phyloP scores from a whole-genome alignment of 2,888 invertebrate genomes.

The Cosmorhoe ocellata region DNA sequence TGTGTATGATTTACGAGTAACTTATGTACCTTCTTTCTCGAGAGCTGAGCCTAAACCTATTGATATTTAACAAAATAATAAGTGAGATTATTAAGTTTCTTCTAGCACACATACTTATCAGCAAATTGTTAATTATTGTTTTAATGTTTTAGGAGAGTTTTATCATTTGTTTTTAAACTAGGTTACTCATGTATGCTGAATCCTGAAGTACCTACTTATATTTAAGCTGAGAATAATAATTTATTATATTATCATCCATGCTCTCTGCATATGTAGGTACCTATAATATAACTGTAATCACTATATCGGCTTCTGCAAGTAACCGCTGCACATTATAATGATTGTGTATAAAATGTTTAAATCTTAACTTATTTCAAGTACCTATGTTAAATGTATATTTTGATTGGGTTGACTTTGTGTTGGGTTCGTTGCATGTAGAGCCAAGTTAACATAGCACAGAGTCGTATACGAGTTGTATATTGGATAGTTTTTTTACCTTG shows the following conservation, averaged over 20 bases:
- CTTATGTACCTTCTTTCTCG: constrained; percentile 49
- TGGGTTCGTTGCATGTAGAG: constrained; percentile 48
- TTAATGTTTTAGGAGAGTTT: constrained; percentile 80
- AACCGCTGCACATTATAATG: background rate
- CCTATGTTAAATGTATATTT: no score
- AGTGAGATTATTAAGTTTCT: constrained; percentile 78
- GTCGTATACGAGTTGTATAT: constrained; percentile 52
- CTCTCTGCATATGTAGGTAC: constrained; percentile 41
- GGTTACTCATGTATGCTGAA: constrained; percentile 58
- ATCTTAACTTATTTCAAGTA: background rate
- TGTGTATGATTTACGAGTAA: constrained; percentile 31
- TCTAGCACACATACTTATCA: constrained; percentile 49
- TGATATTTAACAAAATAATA: constrained; percentile 67
- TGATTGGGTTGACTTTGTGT: constrained; percentile 38
- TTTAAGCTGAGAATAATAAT: constrained; percentile 42
- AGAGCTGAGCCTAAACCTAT: constrained; percentile 55
- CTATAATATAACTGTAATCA: constrained; percentile 19
- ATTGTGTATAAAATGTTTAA: background rate
- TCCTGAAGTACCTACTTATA: constrained; percentile 54
- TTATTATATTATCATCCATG: constrained; percentile 32
- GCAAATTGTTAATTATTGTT: constrained; percentile 76
- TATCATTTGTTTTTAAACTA: constrained; percentile 73
- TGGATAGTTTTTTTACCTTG: constrained; percentile 79
- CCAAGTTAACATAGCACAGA: constrained; percentile 60
- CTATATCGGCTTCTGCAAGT: constrained; percentile 6